Evolutionary conservation across 92 coral and sea anemone species (phyloP), one percentile per base, ranked within the genome.

Genomic region (Porites divaricata): DNA sequence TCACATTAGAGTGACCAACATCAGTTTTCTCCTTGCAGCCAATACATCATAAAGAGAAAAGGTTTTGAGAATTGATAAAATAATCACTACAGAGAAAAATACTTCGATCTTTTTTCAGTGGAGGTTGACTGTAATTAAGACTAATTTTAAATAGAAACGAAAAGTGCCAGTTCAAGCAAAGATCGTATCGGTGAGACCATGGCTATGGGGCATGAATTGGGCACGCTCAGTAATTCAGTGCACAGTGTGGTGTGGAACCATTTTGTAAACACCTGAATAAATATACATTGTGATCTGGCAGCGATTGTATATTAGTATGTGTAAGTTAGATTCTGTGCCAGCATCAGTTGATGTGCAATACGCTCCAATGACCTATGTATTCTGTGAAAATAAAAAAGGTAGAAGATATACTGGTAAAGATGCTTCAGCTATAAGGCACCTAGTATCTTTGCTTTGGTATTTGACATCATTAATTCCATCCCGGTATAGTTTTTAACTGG

Each of bases 181-280:
- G 25, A 49, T 28, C 35, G 35, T 28, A 28, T 28, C 35, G 35
- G 4, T 28, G 35, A 28, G 35, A 7, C 17, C 16, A 45, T n/a
- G 9, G 20, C 10, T 53, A 79, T 7, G 74, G 83, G 23, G 83
- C 50, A 9, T 49, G 63, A 15, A 79, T 79, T 16, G 83, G 83
- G 12, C 83, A 79, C 16, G 59, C 83, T 74, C 6, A 20, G 19
- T 66, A 79, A 28, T 79, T 15, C 49, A 79, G 51, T 10, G 16
- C 6, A 54, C 74, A 79, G 24, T n/a, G 41, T 7, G 64, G 52
- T 15, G 74, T 70, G 2, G 12, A 8, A 2, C 13, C 14, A n/a
- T 14, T 8, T 0, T 58, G 21, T 9, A 4, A 23, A 53, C 83
- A 78, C 0, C 2, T 22, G 63, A 72, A 78, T 64, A 14, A 16